A percentile compares a stretch with the other conserved stretches of the same genome.
Evolutionary conservation across 2,888 invertebrate species (phyloP).

Genomic region (Keiferia lycopersicella): DNA sequence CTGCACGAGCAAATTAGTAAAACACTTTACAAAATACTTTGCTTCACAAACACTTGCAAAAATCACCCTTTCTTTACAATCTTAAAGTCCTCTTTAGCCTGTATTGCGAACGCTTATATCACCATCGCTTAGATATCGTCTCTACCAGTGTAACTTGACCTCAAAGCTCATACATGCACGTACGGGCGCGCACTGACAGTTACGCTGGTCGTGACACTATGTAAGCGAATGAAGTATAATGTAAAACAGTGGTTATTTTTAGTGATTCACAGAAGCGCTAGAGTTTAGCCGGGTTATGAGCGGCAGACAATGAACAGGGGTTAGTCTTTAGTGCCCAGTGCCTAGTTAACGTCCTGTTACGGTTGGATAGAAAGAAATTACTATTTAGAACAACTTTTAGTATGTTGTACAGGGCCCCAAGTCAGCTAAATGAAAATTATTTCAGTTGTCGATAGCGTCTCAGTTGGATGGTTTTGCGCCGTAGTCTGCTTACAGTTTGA

Average conservation of each 20-base stretch:
- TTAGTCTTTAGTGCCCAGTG: conserved; percentile 50
- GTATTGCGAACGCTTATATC: conserved; percentile 35
- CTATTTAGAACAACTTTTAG: conserved; percentile 23
- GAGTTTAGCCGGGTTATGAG: conserved; percentile 61
- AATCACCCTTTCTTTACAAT: neutral
- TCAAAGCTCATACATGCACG: no score
- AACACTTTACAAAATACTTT: conserved; percentile 60
- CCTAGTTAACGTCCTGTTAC: conserved; percentile 59
- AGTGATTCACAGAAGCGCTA: conserved; percentile 71
- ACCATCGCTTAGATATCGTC: no score
- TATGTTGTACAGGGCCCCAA: conserved; percentile 27
- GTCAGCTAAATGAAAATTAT: no score
- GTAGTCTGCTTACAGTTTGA: no score
- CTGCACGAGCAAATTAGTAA: conserved; percentile 78
- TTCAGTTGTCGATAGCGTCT: no score
- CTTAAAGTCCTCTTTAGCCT: conserved; percentile 48
- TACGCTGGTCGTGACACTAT: no score
- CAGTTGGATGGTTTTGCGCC: no score
- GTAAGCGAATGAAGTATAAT: no score
- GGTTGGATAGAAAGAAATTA: conserved; percentile 42
- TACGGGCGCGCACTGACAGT: no score
- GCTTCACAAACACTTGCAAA: conserved; percentile 33
- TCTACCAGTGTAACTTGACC: no score
- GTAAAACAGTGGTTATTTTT: conserved; percentile 68
- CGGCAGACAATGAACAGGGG: conserved; percentile 68